Base-by-base conservation (phyloP, 2,113 vertebrate genomes). In the Brachyhypopomus occidentalis region DNA sequence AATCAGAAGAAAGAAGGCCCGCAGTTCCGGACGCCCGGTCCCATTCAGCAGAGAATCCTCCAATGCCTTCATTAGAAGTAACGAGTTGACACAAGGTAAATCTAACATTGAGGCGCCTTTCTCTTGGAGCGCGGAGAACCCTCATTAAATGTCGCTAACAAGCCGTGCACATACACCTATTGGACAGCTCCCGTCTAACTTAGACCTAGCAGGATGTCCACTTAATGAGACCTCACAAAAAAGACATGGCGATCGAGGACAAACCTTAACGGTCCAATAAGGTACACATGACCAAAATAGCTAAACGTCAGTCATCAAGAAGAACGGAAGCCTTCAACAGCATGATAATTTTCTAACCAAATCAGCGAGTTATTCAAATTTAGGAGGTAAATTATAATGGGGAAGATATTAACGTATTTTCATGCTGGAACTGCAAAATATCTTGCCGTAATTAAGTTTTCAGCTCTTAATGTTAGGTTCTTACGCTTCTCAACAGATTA, bases 121-220 rank as follows among this genome's bases (percentile, higher is more conserved):
- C 95, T 96, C 95, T 93, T 91, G 92, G 94, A 91, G 91, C 90
- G 91, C 87, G 91, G 95, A 95, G 94, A 93, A 92, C 94, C 96
- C 97, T 98, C 97, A 98, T 99, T 98, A 98, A 98, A 94, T 95
- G 92, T 95, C 95, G 94, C 95, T 98, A 99, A 98, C 96, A 97
- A 98, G 95, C 97, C 97, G 95, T 97, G 96, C 96, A 98, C 96
- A 97, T 95, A 95, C 94, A 93, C 93, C 94, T 95, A 96, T 96
- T 95, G 95, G 94, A 96, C 95, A 96, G 95, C 94, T 96, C 95
- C 94, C 92, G 94, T 96, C 94, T 93, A 95, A 93, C 92, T 94
- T 94, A 93, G 93, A 94, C 95, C 94, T 97, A 95, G 96, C 96
- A 97, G 95, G 96, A 96, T 95, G 94, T 94, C 94, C 92, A 94